These are phyloP conservation scores for Tricholauxania praeusta DNA, from an alignment of 2,888 invertebrate species.

Conservation along the genomic window DNA sequence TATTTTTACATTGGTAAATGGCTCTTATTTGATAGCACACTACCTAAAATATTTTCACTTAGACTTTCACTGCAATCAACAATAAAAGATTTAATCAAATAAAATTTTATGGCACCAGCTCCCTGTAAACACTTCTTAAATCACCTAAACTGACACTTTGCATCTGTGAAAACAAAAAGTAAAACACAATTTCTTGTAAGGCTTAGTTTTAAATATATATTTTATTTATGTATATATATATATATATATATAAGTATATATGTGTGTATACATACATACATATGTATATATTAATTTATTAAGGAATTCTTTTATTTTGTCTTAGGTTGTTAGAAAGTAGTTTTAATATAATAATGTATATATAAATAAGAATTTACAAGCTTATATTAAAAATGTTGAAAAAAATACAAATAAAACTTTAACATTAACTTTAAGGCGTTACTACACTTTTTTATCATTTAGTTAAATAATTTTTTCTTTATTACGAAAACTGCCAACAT, in stretches of 20 bases:
- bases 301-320: constrained; percentile 25
- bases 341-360: neutral
- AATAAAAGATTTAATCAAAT: neutral
- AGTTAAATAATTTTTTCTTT: no score
- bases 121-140: no score
- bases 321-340: constrained; percentile 14
- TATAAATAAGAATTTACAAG: constrained; percentile 34
- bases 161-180: no score
- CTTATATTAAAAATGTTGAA: constrained; percentile 19
- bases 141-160: no score
- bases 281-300: constrained; percentile 30
- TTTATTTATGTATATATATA: no score
- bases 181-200: constrained; percentile 1
- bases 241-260: no score
- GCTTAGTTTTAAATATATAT: constrained; percentile 25
- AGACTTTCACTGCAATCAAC: no score
- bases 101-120: no score
- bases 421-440: constrained; percentile 3
- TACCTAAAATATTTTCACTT: no score
- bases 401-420: neutral
- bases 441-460: neutral
- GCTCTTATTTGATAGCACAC: no score
- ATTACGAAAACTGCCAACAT: no score
- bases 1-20: no score
- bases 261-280: constrained; percentile 8